phyloP scores from a whole-genome alignment of 2,888 invertebrate species.

The Lucinisca nassula region DNA sequence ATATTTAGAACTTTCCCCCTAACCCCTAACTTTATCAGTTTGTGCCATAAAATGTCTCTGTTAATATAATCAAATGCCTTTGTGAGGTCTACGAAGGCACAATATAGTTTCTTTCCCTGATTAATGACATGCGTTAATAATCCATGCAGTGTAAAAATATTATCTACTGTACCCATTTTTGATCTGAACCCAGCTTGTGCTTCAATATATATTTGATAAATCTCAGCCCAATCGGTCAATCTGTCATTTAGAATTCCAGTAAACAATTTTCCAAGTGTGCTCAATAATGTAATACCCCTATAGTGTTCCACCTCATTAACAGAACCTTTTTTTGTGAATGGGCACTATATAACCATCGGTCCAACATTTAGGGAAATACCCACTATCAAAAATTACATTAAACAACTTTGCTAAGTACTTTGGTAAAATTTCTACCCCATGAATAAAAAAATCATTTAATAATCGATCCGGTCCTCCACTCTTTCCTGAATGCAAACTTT shows the following conservation, averaged over 20 bases:
- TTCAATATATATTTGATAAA: constrained; percentile 10
- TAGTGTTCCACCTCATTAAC: not conserved
- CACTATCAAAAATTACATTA: not conserved
- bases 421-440: not conserved
- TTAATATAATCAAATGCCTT: constrained; percentile 13
- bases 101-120: not conserved
- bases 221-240: not conserved
- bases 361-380: not conserved
- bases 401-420: not conserved
- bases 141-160: constrained; percentile 5
- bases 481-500: not conserved
- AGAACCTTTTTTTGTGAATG: too few species aligned
- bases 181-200: constrained; percentile 9
- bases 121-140: not conserved
- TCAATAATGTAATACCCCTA: constrained; percentile 9
- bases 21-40: constrained; percentile 7
- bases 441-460: not conserved
- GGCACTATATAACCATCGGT: not conserved
- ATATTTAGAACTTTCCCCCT: not conserved
- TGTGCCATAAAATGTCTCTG: constrained; percentile 3
- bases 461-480: constrained; percentile 1
- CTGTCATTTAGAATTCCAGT: not conserved
- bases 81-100: not conserved
- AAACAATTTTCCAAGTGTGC: constrained; percentile 13
- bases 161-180: not conserved